Conservation (phyloP, 2,113 vertebrate species). For the Anolis sagrei region DNA sequence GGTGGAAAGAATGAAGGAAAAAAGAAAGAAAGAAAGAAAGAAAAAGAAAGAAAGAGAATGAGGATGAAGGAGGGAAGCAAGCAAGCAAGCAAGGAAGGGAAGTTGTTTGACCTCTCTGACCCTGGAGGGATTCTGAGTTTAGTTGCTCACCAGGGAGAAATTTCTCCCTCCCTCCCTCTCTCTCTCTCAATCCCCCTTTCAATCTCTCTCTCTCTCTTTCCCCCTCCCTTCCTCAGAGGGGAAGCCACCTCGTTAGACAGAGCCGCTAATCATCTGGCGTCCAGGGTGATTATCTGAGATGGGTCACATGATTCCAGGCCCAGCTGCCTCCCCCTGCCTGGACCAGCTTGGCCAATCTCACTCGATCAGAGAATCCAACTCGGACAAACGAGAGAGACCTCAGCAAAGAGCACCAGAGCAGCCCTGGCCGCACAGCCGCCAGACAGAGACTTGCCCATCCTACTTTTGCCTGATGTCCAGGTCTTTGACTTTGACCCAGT, state of each 20-base stretch:
- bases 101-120: background rate
- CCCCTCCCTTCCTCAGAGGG: background rate
- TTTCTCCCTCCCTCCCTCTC: background rate
- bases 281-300: slow-evolving; percentile 32
- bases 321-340: background rate
- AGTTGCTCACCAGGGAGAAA: background rate
- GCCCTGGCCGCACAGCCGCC: background rate
- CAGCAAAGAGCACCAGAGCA: slow-evolving; percentile 6
- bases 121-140: background rate
- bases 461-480: background rate
- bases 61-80: background rate
- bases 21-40: too few relatives aligned
- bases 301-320: slow-evolving; percentile 15
- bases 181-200: background rate
- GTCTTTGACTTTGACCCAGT: background rate
- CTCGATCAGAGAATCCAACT: slow-evolving; percentile 22
- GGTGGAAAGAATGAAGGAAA: background rate
- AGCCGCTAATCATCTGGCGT: slow-evolving; percentile 36
- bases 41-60: background rate
- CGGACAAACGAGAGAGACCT: slow-evolving; percentile 10
- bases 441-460: background rate
- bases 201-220: background rate
- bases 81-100: background rate
- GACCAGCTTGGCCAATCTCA: slow-evolving; percentile 17
- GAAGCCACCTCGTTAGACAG: slow-evolving; percentile 17